Conservation (phyloP, 2,888 invertebrate genomes). For the Apamea monoglypha region DNA sequence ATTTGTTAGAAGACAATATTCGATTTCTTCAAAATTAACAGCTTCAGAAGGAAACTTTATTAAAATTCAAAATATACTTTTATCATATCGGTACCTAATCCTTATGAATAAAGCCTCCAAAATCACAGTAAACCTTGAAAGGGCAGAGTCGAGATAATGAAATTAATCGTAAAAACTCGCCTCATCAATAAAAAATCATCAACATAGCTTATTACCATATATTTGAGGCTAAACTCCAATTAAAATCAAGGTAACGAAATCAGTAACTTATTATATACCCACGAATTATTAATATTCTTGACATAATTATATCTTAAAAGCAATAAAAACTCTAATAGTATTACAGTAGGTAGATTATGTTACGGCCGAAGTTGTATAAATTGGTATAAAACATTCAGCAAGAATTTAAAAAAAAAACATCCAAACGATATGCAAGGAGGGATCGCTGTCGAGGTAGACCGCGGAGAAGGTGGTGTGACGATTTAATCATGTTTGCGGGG, state of each 20-base stretch:
- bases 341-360: neutral
- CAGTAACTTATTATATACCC: conserved; percentile 28
- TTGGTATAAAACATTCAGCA: neutral
- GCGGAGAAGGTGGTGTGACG: no score
- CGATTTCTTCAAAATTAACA: neutral
- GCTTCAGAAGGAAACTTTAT: neutral
- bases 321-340: neutral
- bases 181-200: conserved; percentile 48
- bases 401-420: no score
- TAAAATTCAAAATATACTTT: neutral
- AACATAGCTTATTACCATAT: conserved; percentile 37
- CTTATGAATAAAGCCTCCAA: neutral
- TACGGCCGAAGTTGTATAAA: neutral
- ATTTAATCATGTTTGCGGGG: no score
- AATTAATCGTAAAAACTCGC: conserved; percentile 24
- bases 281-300: conserved; percentile 36
- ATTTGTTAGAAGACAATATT: neutral
- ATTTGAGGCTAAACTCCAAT: conserved; percentile 37
- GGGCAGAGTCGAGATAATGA: conserved; percentile 16
- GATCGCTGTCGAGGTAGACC: no score
- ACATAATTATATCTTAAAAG: conserved; percentile 34
- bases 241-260: conserved; percentile 34
- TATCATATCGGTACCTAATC: neutral
- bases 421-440: no score
- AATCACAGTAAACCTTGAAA: conserved; percentile 9